Evolutionary conservation across 1,140 invertebrate genomes (phyloP).

Genomic region (Apocrypta bakeri): DNA sequence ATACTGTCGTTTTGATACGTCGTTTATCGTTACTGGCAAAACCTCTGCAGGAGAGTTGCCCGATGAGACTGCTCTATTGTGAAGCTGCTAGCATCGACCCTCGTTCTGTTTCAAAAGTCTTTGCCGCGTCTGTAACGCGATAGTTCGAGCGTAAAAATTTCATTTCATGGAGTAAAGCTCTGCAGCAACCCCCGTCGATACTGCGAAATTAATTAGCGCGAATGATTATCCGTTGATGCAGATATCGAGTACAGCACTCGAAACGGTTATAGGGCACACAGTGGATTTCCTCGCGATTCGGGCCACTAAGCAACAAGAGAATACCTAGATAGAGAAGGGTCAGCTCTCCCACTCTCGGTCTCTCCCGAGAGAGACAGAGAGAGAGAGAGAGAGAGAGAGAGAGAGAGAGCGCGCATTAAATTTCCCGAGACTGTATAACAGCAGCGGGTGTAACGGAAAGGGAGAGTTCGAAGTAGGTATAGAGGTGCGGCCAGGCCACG

Average conservation of each 20-base stretch:
- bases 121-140: too few relatives aligned
- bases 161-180: too few relatives aligned
- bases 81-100: too few relatives aligned
- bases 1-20: background rate
- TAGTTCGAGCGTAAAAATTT: too few relatives aligned
- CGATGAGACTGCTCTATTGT: too few relatives aligned
- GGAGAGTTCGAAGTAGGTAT: background rate
- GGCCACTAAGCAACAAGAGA: background rate
- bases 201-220: constrained; percentile 39
- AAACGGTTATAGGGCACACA: background rate
- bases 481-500: constrained; percentile 31
- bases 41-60: too few relatives aligned
- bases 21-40: background rate
- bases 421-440: background rate
- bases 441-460: constrained; percentile 27
- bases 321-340: too few relatives aligned
- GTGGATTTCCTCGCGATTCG: constrained; percentile 18
- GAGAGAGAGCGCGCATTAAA: too few relatives aligned
- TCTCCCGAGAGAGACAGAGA: too few relatives aligned
- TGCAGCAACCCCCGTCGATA: background rate
- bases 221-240: background rate
- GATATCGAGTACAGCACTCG: background rate
- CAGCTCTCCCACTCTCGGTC: background rate
- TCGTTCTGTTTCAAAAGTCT: too few relatives aligned
- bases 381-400: too few relatives aligned